phyloP scores from a whole-genome alignment of 2,888 invertebrate genomes.

The Euphydryas editha region DNA sequence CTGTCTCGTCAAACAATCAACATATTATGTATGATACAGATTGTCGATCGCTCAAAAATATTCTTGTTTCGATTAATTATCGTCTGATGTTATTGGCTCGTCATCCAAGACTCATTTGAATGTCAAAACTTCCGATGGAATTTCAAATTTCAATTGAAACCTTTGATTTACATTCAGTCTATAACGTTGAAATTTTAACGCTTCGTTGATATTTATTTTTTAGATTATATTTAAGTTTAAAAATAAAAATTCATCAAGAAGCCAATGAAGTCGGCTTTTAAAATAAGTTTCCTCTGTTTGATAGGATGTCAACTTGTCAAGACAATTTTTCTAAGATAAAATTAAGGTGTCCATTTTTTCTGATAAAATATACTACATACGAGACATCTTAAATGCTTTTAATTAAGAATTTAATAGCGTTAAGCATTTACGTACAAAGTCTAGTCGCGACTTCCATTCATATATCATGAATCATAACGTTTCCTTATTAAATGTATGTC shows the following conservation, averaged over 20 bases:
- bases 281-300: too few relatives aligned
- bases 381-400: conserved; percentile 10
- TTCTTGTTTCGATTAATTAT: conserved; percentile 1
- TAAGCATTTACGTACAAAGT: conserved; percentile 20
- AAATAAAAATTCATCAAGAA: too few relatives aligned
- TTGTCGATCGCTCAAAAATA: conserved; percentile 32
- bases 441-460: conserved; percentile 17
- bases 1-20: conserved; percentile 50
- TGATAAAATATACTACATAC: conserved; percentile 4
- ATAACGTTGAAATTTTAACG: neutral
- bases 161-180: neutral
- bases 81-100: neutral
- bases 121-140: neutral
- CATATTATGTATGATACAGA: conserved; percentile 28
- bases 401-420: conserved; percentile 25
- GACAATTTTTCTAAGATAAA: neutral
- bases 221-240: too few relatives aligned
- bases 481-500: neutral
- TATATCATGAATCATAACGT: neutral
- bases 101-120: conserved; percentile 10
- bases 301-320: too few relatives aligned
- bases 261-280: too few relatives aligned
- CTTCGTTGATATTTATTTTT: too few relatives aligned
- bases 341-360: conserved; percentile 9
- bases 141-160: neutral